Evolutionary conservation across 2,797 vertebrate genomes (phyloP), one percentile per base, ranked within the genome.

Genomic region (Gymnodraco acuticeps): DNA sequence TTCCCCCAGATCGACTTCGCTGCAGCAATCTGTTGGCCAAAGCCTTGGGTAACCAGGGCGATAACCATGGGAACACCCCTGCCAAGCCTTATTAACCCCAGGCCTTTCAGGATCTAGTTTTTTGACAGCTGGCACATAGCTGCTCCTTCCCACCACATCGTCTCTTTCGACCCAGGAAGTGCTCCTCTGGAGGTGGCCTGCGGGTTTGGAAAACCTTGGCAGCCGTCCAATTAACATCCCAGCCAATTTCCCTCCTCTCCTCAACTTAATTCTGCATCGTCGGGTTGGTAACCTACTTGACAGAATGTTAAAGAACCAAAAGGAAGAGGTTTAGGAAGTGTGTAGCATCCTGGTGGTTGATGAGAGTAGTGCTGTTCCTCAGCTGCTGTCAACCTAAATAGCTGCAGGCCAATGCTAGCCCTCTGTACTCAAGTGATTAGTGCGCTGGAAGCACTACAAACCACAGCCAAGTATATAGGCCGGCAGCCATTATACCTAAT

Each of bases 401-500:
- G 75, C 79, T 65, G 55, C 1, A 61, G 73, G 71, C 53, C 52
- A 31, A 42, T 58, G 17, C 77, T 58, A 23, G 53, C 68, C 74
- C 14, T 47, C 69, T 65, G 27, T 47, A 47, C 72, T 75, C 27
- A 23, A 64, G 43, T 61, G 53, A 86, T 87, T 66, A 70, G 86
- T 75, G 46, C 75, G 69, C 73, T 87, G 74, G 85, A 86, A 82
- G 73, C 66, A 23, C 64, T 75, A 48, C 70, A 86, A 64, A 81
- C 74, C 70, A 83, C 53, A 83, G 75, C 85, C 70, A 78, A 79
- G 77, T 79, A 33, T 80, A 33, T 73, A 89, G 87, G 81, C 85
- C 90, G 90, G 90, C 85, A 89, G 82, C 83, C 61, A 81, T 89
- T 85, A 87, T 55, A 50, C 70, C 78, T 94, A 94, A 95, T 91